Base-by-base conservation (phyloP, 2,797 vertebrate species). In the Pampus argenteus region DNA sequence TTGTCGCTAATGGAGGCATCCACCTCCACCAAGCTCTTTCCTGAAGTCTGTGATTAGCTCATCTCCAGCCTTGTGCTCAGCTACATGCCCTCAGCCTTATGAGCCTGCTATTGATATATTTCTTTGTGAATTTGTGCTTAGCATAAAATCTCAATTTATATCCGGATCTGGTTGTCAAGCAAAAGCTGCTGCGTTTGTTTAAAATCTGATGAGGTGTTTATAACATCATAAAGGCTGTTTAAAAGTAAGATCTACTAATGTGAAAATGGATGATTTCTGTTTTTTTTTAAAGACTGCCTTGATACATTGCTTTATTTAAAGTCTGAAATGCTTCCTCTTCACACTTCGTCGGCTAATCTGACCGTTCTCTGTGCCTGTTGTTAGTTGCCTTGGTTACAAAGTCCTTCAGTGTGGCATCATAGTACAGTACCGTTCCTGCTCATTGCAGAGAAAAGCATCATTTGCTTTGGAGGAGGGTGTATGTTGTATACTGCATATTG, bases 341-440 rank as follows among this genome's bases (percentile, higher is more conserved):
- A 88, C 86, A 90, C 82, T 84, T 86, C 83, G 74, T 60, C 63
- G 57, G 74, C 76, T 93, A 92, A 94, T 94, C 90, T 89, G 89
- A 93, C 89, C 89, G 82, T 93, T 92, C 81, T 88, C 75, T 84
- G 82, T 31, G 72, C 81, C 88, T 90, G 91, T 93, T 93, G 91
- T 92, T 86, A 49, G 94, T 95, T 95, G 91, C 94, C 93, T 64
- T 94, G 94, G 94, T 93, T 93, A 95, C 94, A 90, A 88, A 91
- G 86, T 88, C 89, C 81, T 89, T 84, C 86, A 83, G 78, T 87
- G 85, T 87, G 86, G 86, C 87, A 86, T 91, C 78, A 85, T 89
- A 90, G 84, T 87, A 87, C 78, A 83, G 84, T 90, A 84, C 54
- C 25, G 57, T 66, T 90, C 52, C 75, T 73, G 76, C 85, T 92